Conservation (phyloP, 35 echinoderm and acorn worm species). For the Holothuria glaberrima region DNA sequence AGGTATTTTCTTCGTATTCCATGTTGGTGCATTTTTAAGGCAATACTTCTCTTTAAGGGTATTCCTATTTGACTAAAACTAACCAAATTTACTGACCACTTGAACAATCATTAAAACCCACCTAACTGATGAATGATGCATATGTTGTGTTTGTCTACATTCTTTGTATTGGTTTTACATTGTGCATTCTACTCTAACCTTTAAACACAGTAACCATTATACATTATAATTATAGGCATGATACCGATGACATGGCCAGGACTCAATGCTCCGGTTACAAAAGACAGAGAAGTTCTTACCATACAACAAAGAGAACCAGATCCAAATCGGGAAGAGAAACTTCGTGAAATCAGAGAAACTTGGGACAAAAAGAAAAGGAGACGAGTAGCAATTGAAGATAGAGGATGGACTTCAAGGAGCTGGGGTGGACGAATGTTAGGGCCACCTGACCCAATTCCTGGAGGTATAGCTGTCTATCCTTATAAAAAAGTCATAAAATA, state of each 20-base stretch:
- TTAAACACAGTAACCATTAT: too few species aligned
- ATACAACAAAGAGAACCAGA: slow-evolving; percentile 76
- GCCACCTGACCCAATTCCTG: slow-evolving; percentile 95
- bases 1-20: too few species aligned
- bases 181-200: too few species aligned
- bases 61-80: too few species aligned
- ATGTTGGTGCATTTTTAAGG: too few species aligned
- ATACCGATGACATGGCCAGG: slow-evolving; percentile 81
- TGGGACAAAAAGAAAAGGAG: slow-evolving; percentile 88
- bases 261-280: slow-evolving; percentile 80
- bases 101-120: too few species aligned
- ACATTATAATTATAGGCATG: slow-evolving; percentile 8
- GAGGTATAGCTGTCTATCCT: slow-evolving; percentile 63
- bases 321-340: slow-evolving; percentile 72
- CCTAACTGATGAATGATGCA: too few species aligned
- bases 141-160: too few species aligned
- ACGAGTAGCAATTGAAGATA: slow-evolving; percentile 77
- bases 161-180: too few species aligned
- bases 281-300: slow-evolving; percentile 65
- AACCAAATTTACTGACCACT: too few species aligned
- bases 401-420: slow-evolving; percentile 95
- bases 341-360: slow-evolving; percentile 66
- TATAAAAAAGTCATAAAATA: neutral
- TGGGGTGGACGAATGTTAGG: slow-evolving; percentile 88
- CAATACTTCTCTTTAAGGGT: too few species aligned